Percentiles rank a stretch among this genome's conserved stretches.
Evolutionary conservation across 2,888 invertebrate species (phyloP).

Genomic region (Nowickia ferox): DNA sequence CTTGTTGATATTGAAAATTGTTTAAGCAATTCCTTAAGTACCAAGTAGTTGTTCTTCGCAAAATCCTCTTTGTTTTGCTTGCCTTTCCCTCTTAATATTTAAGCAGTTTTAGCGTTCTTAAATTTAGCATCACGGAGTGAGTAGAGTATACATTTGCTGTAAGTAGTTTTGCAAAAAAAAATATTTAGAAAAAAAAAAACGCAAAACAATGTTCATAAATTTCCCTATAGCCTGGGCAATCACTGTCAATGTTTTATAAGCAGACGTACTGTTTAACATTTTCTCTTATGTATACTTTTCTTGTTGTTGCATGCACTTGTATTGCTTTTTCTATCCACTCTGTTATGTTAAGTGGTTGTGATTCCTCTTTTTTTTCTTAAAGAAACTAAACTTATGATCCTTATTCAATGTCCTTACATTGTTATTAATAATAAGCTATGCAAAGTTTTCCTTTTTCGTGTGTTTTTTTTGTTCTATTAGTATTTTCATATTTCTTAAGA

Average conservation of each 20-base stretch:
- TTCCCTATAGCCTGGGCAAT: constrained; percentile 67
- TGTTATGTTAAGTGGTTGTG: constrained; percentile 68
- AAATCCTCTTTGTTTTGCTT: constrained; percentile 2
- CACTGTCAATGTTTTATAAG: constrained; percentile 69
- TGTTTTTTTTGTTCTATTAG: not conserved
- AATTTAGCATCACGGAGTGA: constrained; percentile 42
- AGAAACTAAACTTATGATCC: constrained; percentile 68
- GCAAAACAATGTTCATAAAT: constrained; percentile 52
- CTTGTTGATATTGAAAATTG: constrained; percentile 67
- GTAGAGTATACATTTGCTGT: constrained; percentile 37
- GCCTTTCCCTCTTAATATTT: constrained; percentile 25
- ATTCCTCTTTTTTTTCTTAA: constrained; percentile 43
- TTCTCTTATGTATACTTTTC: not conserved
- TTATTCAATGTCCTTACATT: constrained; percentile 73
- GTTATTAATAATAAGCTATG: constrained; percentile 73
- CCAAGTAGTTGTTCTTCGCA: constrained; percentile 1
- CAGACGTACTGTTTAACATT: constrained; percentile 54
- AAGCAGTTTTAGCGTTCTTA: constrained; percentile 52
- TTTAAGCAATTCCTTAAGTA: constrained; percentile 50
- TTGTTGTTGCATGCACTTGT: constrained; percentile 25
- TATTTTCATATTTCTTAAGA: constrained; percentile 53
- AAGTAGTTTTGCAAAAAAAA: constrained; percentile 40
- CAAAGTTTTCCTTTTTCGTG: constrained; percentile 53
- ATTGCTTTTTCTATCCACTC: constrained; percentile 44
- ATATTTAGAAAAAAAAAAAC: too few species aligned